Evolutionary conservation across 1,140 invertebrate genomes (phyloP), one percentile per base, ranked within the genome.

Genomic region (Argopecten irradians): DNA sequence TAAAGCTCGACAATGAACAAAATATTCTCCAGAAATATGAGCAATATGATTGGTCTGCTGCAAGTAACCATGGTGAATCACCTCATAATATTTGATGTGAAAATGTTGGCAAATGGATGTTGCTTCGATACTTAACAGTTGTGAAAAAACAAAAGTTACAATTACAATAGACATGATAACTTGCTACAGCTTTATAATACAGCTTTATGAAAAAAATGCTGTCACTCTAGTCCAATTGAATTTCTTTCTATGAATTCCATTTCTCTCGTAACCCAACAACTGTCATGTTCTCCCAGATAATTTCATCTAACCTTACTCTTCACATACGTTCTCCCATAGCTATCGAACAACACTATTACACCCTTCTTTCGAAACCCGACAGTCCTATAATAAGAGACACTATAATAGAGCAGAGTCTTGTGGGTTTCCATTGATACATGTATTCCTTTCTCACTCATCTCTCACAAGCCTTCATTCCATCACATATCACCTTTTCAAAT

Each of bases 71-170:
- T 55, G 7, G 43, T 19, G 16, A 55, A 2, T 55, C 43, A 19
- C 43, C 43, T n/a, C 7, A 19, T 22, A 11, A 55, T 55, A 19
- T 55, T 55, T 55, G 55, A 71, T n/a, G 28, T 71, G 55, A 71
- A 71, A 71, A 71, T 71, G 55, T 71, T 71, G 55, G 55, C 55
- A 71, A 71, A 71, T 71, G 55, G 55, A n/a, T 71, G 55, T 71
- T 71, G 55, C 55, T 71, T 22, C 55, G 13, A 71, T 28, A 46
- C n/a, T n/a, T n/a, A 16, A 71, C 13, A 28, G 55, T 71, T 5
- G 55, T 71, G 16, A n/a, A 71, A 16, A 46, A 46, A 46, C 13
- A 11, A 11, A 71, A 71, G n/a, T n/a, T n/a, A 7, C 5, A 28
- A 11, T 28, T 71, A 28, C 16, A 71, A 71, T 71, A n/a, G 55